Percentiles rank a stretch among this genome's conserved stretches.
phyloP scores from a whole-genome alignment of 2,888 invertebrate genomes.

The Stegana nigrithorax region DNA sequence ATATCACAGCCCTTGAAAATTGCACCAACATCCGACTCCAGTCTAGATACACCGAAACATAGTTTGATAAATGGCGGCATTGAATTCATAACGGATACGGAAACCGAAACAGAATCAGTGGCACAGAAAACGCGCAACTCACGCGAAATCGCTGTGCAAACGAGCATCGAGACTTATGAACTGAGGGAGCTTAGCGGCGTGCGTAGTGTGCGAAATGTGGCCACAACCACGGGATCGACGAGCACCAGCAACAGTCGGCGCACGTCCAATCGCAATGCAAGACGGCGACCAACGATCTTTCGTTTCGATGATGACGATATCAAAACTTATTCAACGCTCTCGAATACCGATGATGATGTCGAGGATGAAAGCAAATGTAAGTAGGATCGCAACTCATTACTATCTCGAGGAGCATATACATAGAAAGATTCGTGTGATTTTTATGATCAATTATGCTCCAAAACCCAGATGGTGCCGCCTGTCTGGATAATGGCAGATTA shows the following conservation, averaged over 20 bases:
- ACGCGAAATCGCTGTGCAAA: slow-evolving; percentile 65
- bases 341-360: slow-evolving; percentile 64
- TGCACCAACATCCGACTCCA: too few species aligned
- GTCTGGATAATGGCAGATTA: slow-evolving; percentile 56
- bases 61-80: slow-evolving; percentile 35
- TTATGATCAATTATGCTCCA: too few species aligned
- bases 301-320: slow-evolving; percentile 62
- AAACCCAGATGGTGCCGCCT: slow-evolving; percentile 61
- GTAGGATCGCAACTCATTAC: slow-evolving; percentile 20
- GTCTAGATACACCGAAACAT: slow-evolving; percentile 23
- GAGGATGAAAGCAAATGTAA: slow-evolving; percentile 58
- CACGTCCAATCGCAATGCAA: slow-evolving; percentile 36
- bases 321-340: slow-evolving; percentile 63
- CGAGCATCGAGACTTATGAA: slow-evolving; percentile 63
- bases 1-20: not conserved
- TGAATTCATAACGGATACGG: not conserved
- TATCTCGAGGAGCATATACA: too few species aligned
- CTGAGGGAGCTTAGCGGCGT: slow-evolving; percentile 47
- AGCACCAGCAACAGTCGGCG: slow-evolving; percentile 52
- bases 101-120: not conserved
- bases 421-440: not conserved
- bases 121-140: slow-evolving; percentile 31
- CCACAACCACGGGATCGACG: slow-evolving; percentile 46
- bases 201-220: slow-evolving; percentile 52
- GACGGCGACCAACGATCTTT: slow-evolving; percentile 43